phyloP scores from a whole-genome alignment of 1,140 invertebrate genomes.

The Pogonomyrmex californicus region DNA sequence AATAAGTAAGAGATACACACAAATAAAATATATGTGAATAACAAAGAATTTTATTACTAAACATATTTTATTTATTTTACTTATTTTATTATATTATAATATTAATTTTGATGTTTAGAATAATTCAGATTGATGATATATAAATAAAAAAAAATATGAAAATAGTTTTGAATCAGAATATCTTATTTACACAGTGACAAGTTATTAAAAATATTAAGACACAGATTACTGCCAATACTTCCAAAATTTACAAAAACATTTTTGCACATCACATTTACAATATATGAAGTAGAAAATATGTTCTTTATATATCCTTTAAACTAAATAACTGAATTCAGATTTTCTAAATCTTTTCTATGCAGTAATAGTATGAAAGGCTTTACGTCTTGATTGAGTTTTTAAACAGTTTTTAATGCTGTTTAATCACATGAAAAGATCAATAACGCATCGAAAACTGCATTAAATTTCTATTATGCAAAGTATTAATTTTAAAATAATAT shows the following conservation, averaged over 20 bases:
- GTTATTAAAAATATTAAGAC: slow-evolving; percentile 3
- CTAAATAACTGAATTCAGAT: no score
- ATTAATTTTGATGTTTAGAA: slow-evolving; percentile 4
- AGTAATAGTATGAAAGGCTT: no score
- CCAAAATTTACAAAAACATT: no score
- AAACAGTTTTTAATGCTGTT: no score
- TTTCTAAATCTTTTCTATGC: no score
- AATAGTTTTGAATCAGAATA: background rate
- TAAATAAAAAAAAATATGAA: background rate
- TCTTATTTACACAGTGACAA: background rate
- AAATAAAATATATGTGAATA: slow-evolving; percentile 1
- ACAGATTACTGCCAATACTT: no score
- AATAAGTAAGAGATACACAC: background rate
- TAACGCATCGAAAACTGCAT: no score
- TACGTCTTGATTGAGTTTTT: no score
- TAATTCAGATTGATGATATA: background rate
- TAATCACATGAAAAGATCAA: no score
- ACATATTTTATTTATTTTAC: background rate
- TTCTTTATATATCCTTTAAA: no score
- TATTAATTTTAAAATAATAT: background rate
- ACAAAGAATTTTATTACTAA: background rate
- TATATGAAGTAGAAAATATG: no score
- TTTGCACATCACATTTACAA: no score
- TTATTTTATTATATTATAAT: background rate
- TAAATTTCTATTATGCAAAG: background rate